Evolutionary conservation across 2,888 invertebrate species (phyloP).

Genomic region (Catocala nupta): DNA sequence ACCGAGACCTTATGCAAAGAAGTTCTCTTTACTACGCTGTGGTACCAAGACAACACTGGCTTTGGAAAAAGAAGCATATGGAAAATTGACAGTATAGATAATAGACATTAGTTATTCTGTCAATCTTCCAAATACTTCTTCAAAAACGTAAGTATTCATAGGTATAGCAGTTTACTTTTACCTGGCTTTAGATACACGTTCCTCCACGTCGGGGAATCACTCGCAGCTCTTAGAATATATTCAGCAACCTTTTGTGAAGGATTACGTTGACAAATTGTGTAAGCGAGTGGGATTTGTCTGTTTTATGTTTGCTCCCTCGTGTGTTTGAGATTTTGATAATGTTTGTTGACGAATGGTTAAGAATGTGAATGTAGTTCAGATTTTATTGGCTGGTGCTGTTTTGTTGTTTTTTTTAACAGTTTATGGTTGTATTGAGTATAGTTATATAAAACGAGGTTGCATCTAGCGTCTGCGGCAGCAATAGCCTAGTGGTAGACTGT

Average conservation of each 20-base stretch:
- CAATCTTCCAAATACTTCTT: conserved; percentile 1
- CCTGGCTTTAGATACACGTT: conserved; percentile 9
- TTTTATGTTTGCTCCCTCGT: conserved; percentile 28
- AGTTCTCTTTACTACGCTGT: too few species aligned
- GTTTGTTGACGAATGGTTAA: conserved; percentile 29
- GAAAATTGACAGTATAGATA: background rate
- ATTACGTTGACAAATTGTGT: conserved; percentile 56
- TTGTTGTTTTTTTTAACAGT: too few species aligned
- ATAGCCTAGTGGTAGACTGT: too few species aligned
- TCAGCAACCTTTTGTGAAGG: conserved; percentile 46
- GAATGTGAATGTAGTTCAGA: background rate
- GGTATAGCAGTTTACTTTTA: conserved; percentile 1
- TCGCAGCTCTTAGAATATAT: conserved; percentile 46
- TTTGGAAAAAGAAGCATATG: too few species aligned
- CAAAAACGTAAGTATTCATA: background rate
- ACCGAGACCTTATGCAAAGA: too few species aligned
- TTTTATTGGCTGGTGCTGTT: background rate
- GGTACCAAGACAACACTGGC: too few species aligned
- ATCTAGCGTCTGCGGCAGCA: too few species aligned
- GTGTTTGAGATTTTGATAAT: conserved; percentile 45
- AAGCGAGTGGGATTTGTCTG: conserved; percentile 49
- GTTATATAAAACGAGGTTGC: too few species aligned
- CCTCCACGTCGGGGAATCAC: conserved; percentile 37
- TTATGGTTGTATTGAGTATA: too few species aligned
- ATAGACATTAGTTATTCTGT: background rate